Evolutionary conservation across 2,888 invertebrate species (phyloP), one percentile per base, ranked within the genome.

Genomic region (Hermodice carunculata): DNA sequence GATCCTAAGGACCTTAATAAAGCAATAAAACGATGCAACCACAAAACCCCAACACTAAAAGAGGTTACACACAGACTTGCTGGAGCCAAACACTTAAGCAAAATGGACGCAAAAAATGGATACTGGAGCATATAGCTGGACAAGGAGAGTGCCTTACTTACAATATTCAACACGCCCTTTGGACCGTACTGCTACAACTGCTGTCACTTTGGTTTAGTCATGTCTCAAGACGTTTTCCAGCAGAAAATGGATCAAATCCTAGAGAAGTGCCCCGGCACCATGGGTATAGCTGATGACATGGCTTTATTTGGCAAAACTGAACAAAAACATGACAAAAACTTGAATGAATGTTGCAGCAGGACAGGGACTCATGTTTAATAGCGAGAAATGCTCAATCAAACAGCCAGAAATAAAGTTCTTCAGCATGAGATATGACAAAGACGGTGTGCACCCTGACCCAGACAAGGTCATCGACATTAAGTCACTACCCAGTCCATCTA

Each of bases 401-500:
- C 17, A 14, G n/a, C 17, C 17, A 14, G 59, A 67, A 31, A 62
- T 70, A 22, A 42, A 53, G 1, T 69, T 71, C 59, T 61, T 66
- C 42, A 66, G 73, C 4, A 56, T 34, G 8, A 37, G 57, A 19
- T 70, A 60, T 42, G 42, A 46, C 28, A 22, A 34, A 44, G 34
- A 58, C 24, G 71, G 70, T 28, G 65, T 66, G 3, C 34, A 54
- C 22, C 70, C 71, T 11, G 71, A 71, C 44, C 62, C 67, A n/a
- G 26, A 17, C 24, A 70, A 56, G 28, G 52, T 63, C 8, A 26
- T 53, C 28, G 65, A 52, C 24, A 52, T 73, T n/a, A 34, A 37
- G 28, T 29, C 66, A 1, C 49, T 69, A 42, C 42, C 44, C n/a
- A n/a, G 44, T 4, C 69, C 70, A 11, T 57, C 22, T n/a, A 34